Evolutionary conservation across 2,797 vertebrate genomes (phyloP), one percentile per base, ranked within the genome.

Genomic region (Lerista edwardsae): DNA sequence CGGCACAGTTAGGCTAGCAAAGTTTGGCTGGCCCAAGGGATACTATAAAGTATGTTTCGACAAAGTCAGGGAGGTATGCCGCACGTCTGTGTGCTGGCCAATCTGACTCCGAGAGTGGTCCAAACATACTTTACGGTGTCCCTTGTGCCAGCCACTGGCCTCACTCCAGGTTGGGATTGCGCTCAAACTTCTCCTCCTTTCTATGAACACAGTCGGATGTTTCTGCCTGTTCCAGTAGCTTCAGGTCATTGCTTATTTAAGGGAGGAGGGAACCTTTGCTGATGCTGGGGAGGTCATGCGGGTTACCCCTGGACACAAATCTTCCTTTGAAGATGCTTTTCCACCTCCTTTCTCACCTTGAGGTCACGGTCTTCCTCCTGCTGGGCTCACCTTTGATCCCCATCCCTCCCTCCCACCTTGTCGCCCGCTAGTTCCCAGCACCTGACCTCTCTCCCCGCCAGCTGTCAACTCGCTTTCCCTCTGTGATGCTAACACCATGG

Each of bases 391-490:
- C 87, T 91, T 82, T 67, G 80, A 88, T 90, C 75, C 74, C 88
- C 68, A 68, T 64, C 47, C 77, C 67, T n/a, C 73, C 83, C 74
- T 67, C 59, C n/a, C 76, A 27, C 80, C 75, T 72, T 86, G 25
- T 27, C 17, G 39, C 81, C 79, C 77, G 76, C 79, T 84, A 91
- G 77, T 55, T 72, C 84, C 57, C 75, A 90, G 75, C 65, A 85
- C 4, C 12, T 81, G 82, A 92, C 92, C 88, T 91, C 87, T 86
- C 86, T 90, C 57, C 62, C 86, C 10, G 0, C 80, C 86, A 89
- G 83, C 84, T 92, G 91, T 86, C 86, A 85, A 47, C 39, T 68
- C 1, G 4, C 39, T 79, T 31, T 51, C 62, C 73, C 64, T 47
- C 59, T 14, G 25, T 12, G 4, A 68, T 59, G 10, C 65, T 74